These are phyloP conservation scores for Brenthis ino DNA, from an alignment of 2,888 invertebrate species.

Conservation along the genomic window DNA sequence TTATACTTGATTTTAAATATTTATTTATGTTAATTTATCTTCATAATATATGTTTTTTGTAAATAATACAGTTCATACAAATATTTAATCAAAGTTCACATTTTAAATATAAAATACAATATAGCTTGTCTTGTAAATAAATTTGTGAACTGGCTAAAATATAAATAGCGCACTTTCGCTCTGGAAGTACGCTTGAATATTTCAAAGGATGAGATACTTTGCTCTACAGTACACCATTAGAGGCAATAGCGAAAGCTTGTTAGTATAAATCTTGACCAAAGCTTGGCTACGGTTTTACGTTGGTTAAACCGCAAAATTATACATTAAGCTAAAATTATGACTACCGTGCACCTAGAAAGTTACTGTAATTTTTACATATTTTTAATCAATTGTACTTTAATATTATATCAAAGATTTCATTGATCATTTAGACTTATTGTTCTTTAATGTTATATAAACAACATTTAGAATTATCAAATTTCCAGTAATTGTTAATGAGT, in stretches of 20 bases:
- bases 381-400: too few relatives aligned
- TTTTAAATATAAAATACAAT: background rate
- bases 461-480: too few relatives aligned
- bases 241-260: slow-evolving; percentile 16
- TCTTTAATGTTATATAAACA: too few relatives aligned
- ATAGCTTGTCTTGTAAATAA: background rate
- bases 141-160: background rate
- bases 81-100: too few relatives aligned
- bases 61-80: background rate
- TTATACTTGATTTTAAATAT: too few relatives aligned
- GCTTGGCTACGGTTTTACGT: background rate
- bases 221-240: slow-evolving; percentile 6
- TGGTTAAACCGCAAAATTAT: slow-evolving; percentile 8
- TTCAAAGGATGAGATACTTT: background rate
- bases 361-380: too few relatives aligned
- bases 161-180: background rate
- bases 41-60: background rate
- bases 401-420: too few relatives aligned
- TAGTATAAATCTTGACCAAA: slow-evolving; percentile 16
- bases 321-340: slow-evolving; percentile 2
- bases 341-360: background rate
- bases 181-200: slow-evolving; percentile 3
- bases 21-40: too few relatives aligned
- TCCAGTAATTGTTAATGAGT: too few relatives aligned
- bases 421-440: too few relatives aligned